Conservation (phyloP, 2,797 vertebrate genomes). For the Alouatta caraya region DNA sequence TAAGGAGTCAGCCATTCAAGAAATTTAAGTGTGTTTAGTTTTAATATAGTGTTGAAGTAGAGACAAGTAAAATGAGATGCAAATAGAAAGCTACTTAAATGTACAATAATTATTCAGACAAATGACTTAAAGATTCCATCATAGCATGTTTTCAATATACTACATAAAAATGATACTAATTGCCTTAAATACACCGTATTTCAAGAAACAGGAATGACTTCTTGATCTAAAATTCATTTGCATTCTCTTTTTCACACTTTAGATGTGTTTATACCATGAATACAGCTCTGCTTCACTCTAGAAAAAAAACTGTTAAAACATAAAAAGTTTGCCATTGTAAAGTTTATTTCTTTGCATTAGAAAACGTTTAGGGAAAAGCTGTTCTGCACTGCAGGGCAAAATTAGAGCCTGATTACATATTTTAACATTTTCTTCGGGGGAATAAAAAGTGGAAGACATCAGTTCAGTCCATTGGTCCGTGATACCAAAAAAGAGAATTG, state of each 20-base stretch:
- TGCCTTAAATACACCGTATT: conserved; percentile 21
- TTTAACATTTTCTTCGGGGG: conserved; percentile 17
- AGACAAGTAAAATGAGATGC: conserved; percentile 28
- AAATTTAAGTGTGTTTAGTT: background rate
- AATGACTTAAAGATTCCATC: background rate
- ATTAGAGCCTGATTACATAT: background rate
- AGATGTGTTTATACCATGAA: background rate
- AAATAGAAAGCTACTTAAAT: conserved; percentile 41
- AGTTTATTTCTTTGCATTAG: conserved; percentile 24
- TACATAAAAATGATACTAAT: background rate
- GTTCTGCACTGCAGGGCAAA: background rate
- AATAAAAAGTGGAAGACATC: background rate
- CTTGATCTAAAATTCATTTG: background rate
- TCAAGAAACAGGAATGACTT: conserved; percentile 17
- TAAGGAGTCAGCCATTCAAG: background rate
- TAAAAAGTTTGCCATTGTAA: background rate
- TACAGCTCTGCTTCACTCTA: background rate
- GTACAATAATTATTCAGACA: conserved; percentile 9
- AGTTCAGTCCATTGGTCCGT: background rate
- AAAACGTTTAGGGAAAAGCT: conserved; percentile 8
- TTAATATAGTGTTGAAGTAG: background rate
- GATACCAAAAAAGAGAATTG: background rate
- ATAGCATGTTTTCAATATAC: conserved; percentile 13
- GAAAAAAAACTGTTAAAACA: conserved; percentile 14
- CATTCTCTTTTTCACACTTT: background rate